These are phyloP conservation scores for Alethe castanea DNA, from an alignment of 2,113 vertebrate genomes.

Conservation along the genomic window DNA sequence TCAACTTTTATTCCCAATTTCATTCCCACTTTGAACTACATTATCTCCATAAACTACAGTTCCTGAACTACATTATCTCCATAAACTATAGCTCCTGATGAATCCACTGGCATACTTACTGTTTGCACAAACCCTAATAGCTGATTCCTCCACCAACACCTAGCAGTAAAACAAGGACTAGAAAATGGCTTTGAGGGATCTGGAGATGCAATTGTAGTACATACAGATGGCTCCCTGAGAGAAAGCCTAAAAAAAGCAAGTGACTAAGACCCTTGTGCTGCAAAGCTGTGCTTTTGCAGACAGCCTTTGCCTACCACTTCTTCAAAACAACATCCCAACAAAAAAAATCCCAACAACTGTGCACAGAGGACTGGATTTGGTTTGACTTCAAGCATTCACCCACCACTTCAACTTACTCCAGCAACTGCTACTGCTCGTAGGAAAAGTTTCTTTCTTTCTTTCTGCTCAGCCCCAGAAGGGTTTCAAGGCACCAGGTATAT, in stretches of 20 bases:
- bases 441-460: background rate
- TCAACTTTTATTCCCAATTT: background rate
- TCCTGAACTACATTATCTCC: background rate
- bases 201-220: background rate
- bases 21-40: background rate
- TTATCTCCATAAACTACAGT: background rate
- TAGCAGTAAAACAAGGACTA: background rate
- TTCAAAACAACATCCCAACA: background rate
- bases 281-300: background rate
- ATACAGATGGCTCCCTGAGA: background rate
- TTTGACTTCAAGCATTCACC: background rate
- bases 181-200: background rate
- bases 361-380: background rate
- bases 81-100: background rate
- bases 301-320: background rate
- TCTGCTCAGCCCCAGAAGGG: background rate
- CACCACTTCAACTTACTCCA: background rate
- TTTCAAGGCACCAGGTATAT: background rate
- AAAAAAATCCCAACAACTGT: background rate
- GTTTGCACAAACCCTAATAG: background rate
- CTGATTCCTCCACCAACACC: background rate
- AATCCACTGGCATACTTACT: background rate
- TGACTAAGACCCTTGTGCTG: background rate
- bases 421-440: background rate
- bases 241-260: conserved; percentile 12